Conservation (phyloP, 2,113 vertebrate genomes). For the Piaya cayana region DNA sequence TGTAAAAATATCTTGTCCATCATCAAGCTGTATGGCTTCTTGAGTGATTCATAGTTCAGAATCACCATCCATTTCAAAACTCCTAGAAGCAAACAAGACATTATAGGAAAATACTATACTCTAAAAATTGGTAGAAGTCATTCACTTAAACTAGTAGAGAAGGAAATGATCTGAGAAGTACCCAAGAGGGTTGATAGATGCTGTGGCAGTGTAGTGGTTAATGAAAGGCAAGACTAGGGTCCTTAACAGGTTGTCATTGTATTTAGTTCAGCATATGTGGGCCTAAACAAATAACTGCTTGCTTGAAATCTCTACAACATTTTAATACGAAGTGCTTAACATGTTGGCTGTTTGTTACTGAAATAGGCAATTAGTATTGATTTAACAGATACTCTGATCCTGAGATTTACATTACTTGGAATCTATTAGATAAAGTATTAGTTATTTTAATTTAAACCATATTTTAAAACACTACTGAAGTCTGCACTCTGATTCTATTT, state of each 20-base stretch:
- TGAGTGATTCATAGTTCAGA: neutral
- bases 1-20: neutral
- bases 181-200: neutral
- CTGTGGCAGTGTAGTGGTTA: neutral
- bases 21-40: neutral
- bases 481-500: conserved; percentile 11
- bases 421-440: neutral
- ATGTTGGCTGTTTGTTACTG: neutral
- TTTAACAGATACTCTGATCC: neutral
- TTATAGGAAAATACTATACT: neutral
- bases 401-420: neutral
- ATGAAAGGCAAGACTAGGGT: neutral
- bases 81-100: neutral
- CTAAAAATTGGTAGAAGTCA: neutral
- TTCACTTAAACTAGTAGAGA: neutral
- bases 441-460: neutral
- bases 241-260: neutral
- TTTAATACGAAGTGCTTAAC: neutral
- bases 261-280: neutral
- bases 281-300: neutral
- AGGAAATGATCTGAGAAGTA: neutral
- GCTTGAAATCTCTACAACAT: neutral
- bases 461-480: conserved; percentile 27
- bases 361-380: neutral
- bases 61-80: neutral